Evolutionary conservation across 1,140 invertebrate genomes (phyloP).

Genomic region (Metopolophium dirhodum): DNA sequence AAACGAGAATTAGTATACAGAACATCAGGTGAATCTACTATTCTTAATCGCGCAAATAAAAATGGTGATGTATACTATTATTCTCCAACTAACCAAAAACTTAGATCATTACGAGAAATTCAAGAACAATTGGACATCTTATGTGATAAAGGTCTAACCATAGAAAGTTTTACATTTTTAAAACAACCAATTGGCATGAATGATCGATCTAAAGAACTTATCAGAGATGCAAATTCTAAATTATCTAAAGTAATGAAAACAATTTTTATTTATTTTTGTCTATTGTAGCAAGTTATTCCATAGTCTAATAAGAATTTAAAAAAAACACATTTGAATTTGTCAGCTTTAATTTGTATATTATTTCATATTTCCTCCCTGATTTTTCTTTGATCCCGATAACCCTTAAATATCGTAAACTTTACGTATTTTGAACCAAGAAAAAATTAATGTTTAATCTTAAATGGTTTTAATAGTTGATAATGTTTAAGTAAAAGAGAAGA

Average conservation of each 20-base stretch:
- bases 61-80: constrained; percentile 80
- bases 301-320: too few relatives aligned
- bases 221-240: constrained; percentile 49
- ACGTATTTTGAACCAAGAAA: too few relatives aligned
- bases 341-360: too few relatives aligned
- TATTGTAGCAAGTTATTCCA: too few relatives aligned
- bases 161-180: constrained; percentile 79
- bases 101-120: constrained; percentile 73
- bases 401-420: too few relatives aligned
- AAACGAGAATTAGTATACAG: constrained; percentile 76
- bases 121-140: constrained; percentile 61
- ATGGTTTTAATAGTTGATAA: too few relatives aligned
- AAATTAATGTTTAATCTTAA: too few relatives aligned
- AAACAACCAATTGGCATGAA: constrained; percentile 75
- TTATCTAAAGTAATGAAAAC: constrained; percentile 31
- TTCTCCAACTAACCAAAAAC: constrained; percentile 74
- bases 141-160: constrained; percentile 67
- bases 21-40: constrained; percentile 64
- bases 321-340: too few relatives aligned
- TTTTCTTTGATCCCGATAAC: too few relatives aligned
- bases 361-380: too few relatives aligned
- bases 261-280: background rate
- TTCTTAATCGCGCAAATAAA: constrained; percentile 62
- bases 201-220: constrained; percentile 68
- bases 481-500: too few relatives aligned